Evolutionary conservation across 1,140 invertebrate genomes (phyloP).

Genomic region (Meteorus sp.): DNA sequence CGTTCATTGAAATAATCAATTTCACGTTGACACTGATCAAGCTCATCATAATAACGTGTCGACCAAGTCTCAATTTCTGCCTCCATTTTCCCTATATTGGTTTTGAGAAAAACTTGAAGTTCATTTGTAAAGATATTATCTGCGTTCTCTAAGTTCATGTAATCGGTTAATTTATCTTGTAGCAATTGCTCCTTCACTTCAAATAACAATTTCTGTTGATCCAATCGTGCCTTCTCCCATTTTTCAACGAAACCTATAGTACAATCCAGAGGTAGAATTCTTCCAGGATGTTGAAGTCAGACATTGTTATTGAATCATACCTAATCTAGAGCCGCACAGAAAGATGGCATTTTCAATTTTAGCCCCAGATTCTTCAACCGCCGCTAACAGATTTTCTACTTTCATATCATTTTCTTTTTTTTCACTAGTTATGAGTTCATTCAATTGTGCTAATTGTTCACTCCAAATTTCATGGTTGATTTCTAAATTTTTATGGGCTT

Average conservation of each 20-base stretch:
- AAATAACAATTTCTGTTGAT: conserved; percentile 33
- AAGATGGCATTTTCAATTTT: conserved; percentile 30
- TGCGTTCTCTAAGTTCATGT: conserved; percentile 18
- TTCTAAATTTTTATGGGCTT: conserved; percentile 35
- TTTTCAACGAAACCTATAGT: conserved; percentile 28
- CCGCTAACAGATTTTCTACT: conserved; percentile 13
- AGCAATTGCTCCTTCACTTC: conserved; percentile 29
- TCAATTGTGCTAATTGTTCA: conserved; percentile 30
- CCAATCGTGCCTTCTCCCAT: conserved; percentile 39
- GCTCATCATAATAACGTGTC: conserved; percentile 36
- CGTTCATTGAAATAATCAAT: conserved; percentile 37
- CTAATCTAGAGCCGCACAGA: conserved; percentile 28
- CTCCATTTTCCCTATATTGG: conserved; percentile 34
- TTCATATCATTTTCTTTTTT: conserved; percentile 25
- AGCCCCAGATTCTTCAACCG: conserved; percentile 15
- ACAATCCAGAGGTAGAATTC: neutral
- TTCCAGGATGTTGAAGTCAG: neutral
- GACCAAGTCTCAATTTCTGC: conserved; percentile 38
- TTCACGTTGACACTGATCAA: conserved; percentile 35
- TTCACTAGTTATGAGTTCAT: conserved; percentile 28
- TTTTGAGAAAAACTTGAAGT: conserved; percentile 28
- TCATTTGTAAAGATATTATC: conserved; percentile 37
- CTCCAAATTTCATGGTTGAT: conserved; percentile 36
- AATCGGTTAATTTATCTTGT: conserved; percentile 28
- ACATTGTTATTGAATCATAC: conserved; percentile 18